A percentile compares a stretch with the other conserved stretches of the same genome.
Conservation (phyloP, 2,888 invertebrate genomes). For the Teleiodes luculella region DNA sequence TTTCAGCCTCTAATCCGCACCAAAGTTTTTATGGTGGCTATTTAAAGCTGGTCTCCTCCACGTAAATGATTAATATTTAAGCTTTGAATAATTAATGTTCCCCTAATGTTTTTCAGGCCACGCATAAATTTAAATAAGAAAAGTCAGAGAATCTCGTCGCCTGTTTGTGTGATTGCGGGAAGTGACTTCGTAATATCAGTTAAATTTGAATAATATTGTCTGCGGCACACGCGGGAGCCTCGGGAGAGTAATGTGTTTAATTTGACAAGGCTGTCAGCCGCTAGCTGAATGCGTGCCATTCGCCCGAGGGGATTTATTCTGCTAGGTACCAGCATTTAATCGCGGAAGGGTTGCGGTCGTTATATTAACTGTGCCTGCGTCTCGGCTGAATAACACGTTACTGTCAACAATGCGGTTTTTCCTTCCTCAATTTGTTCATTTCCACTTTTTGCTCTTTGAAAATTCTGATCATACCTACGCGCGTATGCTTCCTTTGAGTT, state of each 20-base stretch:
- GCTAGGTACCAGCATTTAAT: too few relatives aligned
- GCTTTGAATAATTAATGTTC: conserved; percentile 26
- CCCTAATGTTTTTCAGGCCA: conserved; percentile 24
- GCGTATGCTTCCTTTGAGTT: too few relatives aligned
- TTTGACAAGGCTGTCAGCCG: conserved; percentile 32
- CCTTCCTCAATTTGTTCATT: too few relatives aligned
- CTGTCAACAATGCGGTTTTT: too few relatives aligned
- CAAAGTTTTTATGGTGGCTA: conserved; percentile 3
- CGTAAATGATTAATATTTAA: conserved; percentile 10
- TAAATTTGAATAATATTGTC: conserved; percentile 53
- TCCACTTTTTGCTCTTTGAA: too few relatives aligned
- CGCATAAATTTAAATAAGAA: conserved; percentile 38
- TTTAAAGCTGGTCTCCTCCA: neutral
- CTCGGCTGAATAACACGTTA: too few relatives aligned
- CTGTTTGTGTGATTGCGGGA: conserved; percentile 34
- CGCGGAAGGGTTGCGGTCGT: too few relatives aligned
- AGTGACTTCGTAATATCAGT: conserved; percentile 46
- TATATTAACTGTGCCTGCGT: too few relatives aligned
- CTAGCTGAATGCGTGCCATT: conserved; percentile 17
- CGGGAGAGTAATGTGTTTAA: conserved; percentile 44
- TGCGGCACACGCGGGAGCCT: conserved; percentile 17
- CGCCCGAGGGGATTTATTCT: too few relatives aligned
- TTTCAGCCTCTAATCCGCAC: neutral
- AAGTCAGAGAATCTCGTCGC: conserved; percentile 28
- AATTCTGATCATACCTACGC: too few relatives aligned